Conservation (phyloP, 2,113 vertebrate species). For the Gila orcuttii region DNA sequence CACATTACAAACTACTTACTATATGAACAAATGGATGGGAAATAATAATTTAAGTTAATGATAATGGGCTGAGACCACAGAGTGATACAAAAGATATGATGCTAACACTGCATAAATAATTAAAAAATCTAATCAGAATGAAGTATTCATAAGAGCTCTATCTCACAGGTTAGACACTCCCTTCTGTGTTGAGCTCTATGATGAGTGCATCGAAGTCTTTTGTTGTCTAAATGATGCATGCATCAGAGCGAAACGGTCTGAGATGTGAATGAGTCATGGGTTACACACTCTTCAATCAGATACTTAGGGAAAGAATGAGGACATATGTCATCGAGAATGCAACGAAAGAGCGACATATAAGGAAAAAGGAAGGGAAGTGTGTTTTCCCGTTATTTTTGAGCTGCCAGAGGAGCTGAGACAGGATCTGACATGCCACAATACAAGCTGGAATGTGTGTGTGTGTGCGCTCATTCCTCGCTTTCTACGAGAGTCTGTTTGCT, state of each 20-base stretch:
- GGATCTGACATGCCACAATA: constrained; percentile 73
- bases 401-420: constrained; percentile 62
- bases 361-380: constrained; percentile 56
- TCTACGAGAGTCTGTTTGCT: constrained; percentile 53
- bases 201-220: not conserved
- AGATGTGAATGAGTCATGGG: constrained; percentile 1
- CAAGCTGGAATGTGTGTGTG: constrained; percentile 69
- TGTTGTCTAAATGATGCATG: constrained; percentile 1
- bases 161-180: not conserved
- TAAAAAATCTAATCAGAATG: not conserved
- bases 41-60: not conserved
- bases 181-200: not conserved
- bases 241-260: not conserved
- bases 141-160: not conserved
- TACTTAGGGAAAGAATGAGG: not conserved
- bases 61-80: not conserved
- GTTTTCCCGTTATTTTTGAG: constrained; percentile 64
- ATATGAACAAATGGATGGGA: not conserved
- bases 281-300: constrained; percentile 38
- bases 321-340: constrained; percentile 45
- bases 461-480: constrained; percentile 11
- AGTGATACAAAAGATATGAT: not conserved
- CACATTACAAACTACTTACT: not conserved
- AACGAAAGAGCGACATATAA: constrained; percentile 48
- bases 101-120: not conserved